phyloP scores from a whole-genome alignment of 2,888 invertebrate genomes.

The Antitype chi region DNA sequence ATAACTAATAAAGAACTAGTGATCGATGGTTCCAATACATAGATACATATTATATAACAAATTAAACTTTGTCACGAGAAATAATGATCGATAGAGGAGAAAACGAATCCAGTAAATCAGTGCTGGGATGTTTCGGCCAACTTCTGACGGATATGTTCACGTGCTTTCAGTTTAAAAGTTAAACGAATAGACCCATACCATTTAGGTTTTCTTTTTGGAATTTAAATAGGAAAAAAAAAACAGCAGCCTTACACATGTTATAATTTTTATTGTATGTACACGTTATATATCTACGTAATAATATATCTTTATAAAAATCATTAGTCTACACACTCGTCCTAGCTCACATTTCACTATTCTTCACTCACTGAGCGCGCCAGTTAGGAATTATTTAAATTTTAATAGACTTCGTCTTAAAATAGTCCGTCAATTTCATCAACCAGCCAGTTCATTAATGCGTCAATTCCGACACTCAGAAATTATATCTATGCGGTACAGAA shows the following conservation, averaged over 20 bases:
- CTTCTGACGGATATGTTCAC: neutral
- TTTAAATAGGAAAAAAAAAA: slow-evolving; percentile 66
- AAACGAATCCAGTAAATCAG: no score
- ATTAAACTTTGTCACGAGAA: no score
- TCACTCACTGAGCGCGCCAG: slow-evolving; percentile 26
- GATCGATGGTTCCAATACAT: no score
- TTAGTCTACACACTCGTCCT: slow-evolving; percentile 70
- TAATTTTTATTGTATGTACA: slow-evolving; percentile 82
- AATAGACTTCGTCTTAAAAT: neutral
- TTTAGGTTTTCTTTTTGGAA: neutral
- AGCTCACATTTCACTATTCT: slow-evolving; percentile 56
- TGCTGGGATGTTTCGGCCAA: neutral
- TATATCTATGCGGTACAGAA: accelerated
- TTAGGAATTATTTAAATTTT: slow-evolving; percentile 23
- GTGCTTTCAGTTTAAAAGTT: no score
- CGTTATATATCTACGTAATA: slow-evolving; percentile 76
- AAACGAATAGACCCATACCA: no score
- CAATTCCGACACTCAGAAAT: neutral
- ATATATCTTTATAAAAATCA: slow-evolving; percentile 79
- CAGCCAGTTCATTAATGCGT: neutral
- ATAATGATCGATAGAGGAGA: no score
- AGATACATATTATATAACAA: no score
- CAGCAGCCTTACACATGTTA: slow-evolving; percentile 75
- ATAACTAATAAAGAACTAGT: no score
- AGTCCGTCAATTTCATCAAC: neutral